phyloP scores from a whole-genome alignment of 2,113 vertebrate species.

The Forbesichthys agassizii region DNA sequence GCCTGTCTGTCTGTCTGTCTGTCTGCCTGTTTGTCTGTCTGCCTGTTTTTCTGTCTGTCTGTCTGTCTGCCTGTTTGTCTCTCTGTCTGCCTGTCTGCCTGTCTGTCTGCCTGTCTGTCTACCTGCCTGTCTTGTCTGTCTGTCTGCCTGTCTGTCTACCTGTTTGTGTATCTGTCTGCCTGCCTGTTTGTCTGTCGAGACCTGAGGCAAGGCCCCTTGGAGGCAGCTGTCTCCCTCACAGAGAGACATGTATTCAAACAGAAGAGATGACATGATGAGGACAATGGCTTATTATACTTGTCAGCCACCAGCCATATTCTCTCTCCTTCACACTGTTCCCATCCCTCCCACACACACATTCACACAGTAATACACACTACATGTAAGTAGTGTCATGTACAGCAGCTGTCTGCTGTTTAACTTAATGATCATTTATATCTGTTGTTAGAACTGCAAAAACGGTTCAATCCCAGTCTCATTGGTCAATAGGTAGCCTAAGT shows the following conservation, averaged over 20 bases:
- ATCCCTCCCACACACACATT: slow-evolving; percentile 4
- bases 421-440: too few species aligned
- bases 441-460: too few species aligned
- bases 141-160: neutral
- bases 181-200: neutral
- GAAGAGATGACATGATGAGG: slow-evolving; percentile 29
- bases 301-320: slow-evolving; percentile 39
- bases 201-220: slow-evolving; percentile 18
- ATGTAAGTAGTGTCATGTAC: neutral
- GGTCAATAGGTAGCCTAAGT: too few species aligned
- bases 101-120: neutral
- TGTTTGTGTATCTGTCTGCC: neutral
- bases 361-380: neutral
- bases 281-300: slow-evolving; percentile 52
- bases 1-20: slow-evolving; percentile 1
- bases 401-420: too few species aligned
- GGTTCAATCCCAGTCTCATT: too few species aligned
- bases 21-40: slow-evolving; percentile 1
- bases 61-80: neutral
- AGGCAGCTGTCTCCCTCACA: slow-evolving; percentile 61
- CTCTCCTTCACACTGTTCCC: neutral
- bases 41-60: neutral
- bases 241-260: slow-evolving; percentile 43
- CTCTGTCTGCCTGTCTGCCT: slow-evolving; percentile 4
- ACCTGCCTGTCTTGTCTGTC: neutral